These are phyloP conservation scores for Eristalis arbustorum DNA, from an alignment of 2,888 invertebrate genomes.

Conservation along the genomic window DNA sequence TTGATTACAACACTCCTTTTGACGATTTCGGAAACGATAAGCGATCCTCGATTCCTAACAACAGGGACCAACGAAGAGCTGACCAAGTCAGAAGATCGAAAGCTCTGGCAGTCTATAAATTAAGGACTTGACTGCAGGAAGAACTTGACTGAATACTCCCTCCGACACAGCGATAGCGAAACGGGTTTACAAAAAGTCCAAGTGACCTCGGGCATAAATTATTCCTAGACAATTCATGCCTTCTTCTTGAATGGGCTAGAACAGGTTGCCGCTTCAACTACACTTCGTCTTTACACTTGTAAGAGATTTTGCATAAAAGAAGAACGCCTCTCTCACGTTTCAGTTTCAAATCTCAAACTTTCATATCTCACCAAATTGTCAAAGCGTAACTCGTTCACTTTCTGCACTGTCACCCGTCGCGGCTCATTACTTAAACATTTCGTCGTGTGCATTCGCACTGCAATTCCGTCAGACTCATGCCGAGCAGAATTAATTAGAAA, in stretches of 20 bases:
- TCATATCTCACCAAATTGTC: background rate
- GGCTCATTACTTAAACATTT: constrained; percentile 23
- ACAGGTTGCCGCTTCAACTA: background rate
- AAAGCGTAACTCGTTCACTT: background rate
- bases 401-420: constrained; percentile 15
- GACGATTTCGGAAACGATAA: too few species aligned
- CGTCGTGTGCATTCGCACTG: constrained; percentile 4
- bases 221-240: background rate
- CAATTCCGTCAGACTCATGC: background rate
- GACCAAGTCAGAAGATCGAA: too few species aligned
- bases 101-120: too few species aligned
- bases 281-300: background rate
- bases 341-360: background rate
- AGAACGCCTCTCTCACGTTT: background rate
- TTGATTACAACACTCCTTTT: too few species aligned
- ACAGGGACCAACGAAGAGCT: too few species aligned
- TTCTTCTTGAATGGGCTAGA: background rate
- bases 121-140: too few species aligned
- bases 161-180: too few species aligned
- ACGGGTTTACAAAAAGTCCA: too few species aligned
- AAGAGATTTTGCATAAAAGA: background rate
- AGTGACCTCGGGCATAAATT: too few species aligned
- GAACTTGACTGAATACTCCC: too few species aligned
- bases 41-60: too few species aligned
- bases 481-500: constrained; percentile 34